Conservation (phyloP, 2,797 vertebrate species). For the Neosilurus mollespiculum region DNA sequence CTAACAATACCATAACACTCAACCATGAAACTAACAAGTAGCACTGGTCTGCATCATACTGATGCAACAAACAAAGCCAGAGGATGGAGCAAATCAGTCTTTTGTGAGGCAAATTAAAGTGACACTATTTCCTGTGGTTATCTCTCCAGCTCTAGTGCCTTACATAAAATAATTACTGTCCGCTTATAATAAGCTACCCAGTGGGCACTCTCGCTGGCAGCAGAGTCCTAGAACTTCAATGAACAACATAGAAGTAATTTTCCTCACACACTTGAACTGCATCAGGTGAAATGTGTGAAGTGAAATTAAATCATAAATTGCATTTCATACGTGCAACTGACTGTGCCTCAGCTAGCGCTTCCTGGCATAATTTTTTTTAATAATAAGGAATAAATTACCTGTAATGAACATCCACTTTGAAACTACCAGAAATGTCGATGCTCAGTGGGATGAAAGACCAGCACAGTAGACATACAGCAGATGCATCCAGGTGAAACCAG, state of each 20-base stretch:
- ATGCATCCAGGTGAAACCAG: neutral
- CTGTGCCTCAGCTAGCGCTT: constrained; percentile 15
- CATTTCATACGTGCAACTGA: constrained; percentile 23
- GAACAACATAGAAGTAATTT: constrained; percentile 43
- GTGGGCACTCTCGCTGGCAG: constrained; percentile 28
- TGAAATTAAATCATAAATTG: constrained; percentile 31
- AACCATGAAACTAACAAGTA: constrained; percentile 1
- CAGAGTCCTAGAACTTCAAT: constrained; percentile 26
- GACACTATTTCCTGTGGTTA: constrained; percentile 35
- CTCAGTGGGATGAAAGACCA: neutral
- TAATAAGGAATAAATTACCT: constrained; percentile 1
- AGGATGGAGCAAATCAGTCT: constrained; percentile 38
- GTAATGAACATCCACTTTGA: constrained; percentile 10
- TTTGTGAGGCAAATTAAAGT: constrained; percentile 34
- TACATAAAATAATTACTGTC: constrained; percentile 49
- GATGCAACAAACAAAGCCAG: constrained; percentile 18
- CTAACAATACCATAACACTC: neutral
- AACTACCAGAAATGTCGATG: constrained; percentile 8
- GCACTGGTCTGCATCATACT: constrained; percentile 37
- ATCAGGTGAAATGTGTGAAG: constrained; percentile 16
- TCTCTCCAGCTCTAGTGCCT: constrained; percentile 31
- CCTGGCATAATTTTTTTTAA: neutral
- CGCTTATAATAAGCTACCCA: constrained; percentile 41
- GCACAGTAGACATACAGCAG: neutral
- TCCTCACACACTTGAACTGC: constrained; percentile 28